phyloP scores from a whole-genome alignment of 92 coral and sea anemone genomes.

The Phenganax subtilis region DNA sequence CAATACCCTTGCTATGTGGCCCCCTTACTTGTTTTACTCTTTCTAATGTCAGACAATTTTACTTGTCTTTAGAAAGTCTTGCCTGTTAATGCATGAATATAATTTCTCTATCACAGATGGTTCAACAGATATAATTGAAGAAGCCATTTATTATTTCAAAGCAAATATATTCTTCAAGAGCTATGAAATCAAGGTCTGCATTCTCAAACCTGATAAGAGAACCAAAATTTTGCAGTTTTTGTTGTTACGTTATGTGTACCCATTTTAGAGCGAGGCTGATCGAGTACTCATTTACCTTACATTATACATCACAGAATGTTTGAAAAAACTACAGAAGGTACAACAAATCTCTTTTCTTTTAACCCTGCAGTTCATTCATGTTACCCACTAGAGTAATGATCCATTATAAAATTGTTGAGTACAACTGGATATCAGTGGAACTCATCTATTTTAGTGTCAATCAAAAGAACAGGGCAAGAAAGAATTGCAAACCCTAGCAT shows the following conservation, averaged over 20 bases:
- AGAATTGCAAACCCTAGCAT: conserved; percentile 81
- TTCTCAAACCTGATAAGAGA: background rate
- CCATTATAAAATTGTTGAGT: too few species aligned
- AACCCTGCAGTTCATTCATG: background rate
- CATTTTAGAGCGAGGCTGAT: conserved; percentile 80
- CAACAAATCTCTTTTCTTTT: background rate
- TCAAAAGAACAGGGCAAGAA: conserved; percentile 80
- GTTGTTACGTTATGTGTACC: background rate
- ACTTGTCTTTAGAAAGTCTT: background rate
- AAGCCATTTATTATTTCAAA: conserved; percentile 81
- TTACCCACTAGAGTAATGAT: background rate
- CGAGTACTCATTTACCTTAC: conserved; percentile 94
- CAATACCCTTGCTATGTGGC: too few species aligned
- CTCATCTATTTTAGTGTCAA: conserved; percentile 50
- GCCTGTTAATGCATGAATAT: background rate
- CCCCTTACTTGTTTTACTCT: too few species aligned
- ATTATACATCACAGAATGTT: conserved; percentile 83
- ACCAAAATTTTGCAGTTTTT: background rate
- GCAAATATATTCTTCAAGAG: conserved; percentile 99
- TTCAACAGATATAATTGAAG: conserved; percentile 76
- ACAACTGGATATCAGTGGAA: too few species aligned
- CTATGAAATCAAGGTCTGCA: conserved; percentile 86
- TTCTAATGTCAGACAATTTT: too few species aligned
- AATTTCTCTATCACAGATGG: conserved; percentile 54
- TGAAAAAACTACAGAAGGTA: conserved; percentile 93